Evolutionary conservation across 2,113 vertebrate species (phyloP).

Genomic region (Ceyx cyanopectus): DNA sequence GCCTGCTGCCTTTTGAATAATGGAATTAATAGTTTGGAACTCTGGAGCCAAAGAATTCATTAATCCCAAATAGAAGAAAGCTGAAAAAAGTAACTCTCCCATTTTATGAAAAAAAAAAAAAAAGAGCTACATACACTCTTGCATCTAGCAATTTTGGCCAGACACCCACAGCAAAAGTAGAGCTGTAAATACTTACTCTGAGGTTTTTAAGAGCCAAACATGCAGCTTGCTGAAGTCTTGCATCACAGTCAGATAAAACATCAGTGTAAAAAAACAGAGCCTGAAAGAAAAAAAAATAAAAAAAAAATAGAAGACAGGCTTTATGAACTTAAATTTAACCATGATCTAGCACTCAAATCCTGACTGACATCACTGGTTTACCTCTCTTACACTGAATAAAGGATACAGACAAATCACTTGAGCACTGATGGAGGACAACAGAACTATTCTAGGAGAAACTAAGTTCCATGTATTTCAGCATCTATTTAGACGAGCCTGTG

Average conservation of each 20-base stretch:
- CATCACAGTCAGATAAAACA: slow-evolving; percentile 70
- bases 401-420: background rate
- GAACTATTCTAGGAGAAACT: background rate
- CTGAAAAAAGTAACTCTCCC: background rate
- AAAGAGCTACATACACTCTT: background rate
- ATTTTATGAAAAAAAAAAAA: too few species aligned
- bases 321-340: fast-evolving
- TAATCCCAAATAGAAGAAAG: background rate
- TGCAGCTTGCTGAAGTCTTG: slow-evolving; percentile 80
- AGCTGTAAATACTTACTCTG: slow-evolving; percentile 76
- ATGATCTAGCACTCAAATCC: too few species aligned
- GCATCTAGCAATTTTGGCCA: background rate
- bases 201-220: slow-evolving; percentile 91
- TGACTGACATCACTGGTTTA: background rate
- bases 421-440: fast-evolving
- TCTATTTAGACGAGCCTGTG: background rate
- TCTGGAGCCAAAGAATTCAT: background rate
- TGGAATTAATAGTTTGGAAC: fast-evolving
- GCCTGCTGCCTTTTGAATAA: background rate
- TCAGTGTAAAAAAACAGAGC: slow-evolving; percentile 88
- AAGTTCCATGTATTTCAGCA: background rate
- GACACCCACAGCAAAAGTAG: background rate
- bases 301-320: fast-evolving
- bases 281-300: slow-evolving; percentile 18
- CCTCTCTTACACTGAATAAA: background rate